Evolutionary conservation across 2,888 invertebrate species (phyloP), one percentile per base, ranked within the genome.

Genomic region (Electrophaes corylata): DNA sequence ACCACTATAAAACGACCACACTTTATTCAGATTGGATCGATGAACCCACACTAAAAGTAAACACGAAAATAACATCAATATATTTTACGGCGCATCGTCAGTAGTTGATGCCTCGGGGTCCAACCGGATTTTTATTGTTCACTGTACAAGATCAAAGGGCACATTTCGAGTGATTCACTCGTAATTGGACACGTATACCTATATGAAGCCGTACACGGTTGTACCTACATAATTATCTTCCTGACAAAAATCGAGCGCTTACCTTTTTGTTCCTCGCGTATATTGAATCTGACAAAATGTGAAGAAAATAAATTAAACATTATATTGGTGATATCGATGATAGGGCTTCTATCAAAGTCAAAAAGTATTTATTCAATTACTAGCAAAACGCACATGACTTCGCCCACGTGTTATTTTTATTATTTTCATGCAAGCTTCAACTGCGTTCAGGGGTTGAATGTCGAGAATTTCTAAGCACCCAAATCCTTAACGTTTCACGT

Each of bases 1-100:
- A 19, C 49, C 47, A 29, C 44, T 48, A 60, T 51, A 55, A 60
- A 55, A 48, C 29, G 41, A 33, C 60, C 51, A 47, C 51, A 44
- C 56, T 60, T 57, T 60, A 55, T 60, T 55, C 51, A 60, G 60
- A 60, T 60, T 55, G 60, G 60, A 60, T 56, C 55, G 47, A 59
- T 55, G 37, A 37, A 44, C 60, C 43, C 33, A 39, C 48, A 51
- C 50, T 60, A 52, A 54, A 51, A 60, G 55, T 51, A 60, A 60
- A 60, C 60, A 56, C 51, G 47, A 55, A 51, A 54, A 47, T 51
- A 55, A 51, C 60, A 55, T 55, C 55, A 47, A 55, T 56, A 60
- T 60, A 55, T 55, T 60, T 60, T 56, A 60, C 51, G 60, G 39
- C 54, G 31, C 47, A 60, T 52, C 55, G 60, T 60, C 50, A 55